A percentile compares a stretch with the other conserved stretches of the same genome.
These are phyloP conservation scores for Drosophila formosana DNA, from an alignment of 2,888 invertebrate species.

Conservation along the genomic window DNA sequence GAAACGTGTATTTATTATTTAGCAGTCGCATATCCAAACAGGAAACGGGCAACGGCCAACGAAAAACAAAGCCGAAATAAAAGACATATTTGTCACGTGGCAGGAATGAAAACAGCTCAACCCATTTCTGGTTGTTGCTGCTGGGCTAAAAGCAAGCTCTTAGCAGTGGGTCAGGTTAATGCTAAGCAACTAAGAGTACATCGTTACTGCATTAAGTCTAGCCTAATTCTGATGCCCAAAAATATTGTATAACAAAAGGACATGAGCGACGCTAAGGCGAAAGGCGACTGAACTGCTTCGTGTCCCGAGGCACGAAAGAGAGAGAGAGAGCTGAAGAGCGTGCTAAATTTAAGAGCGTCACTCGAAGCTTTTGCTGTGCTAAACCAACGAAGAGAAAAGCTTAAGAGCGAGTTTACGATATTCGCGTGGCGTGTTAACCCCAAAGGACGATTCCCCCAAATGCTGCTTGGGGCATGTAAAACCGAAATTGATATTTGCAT, in stretches of 20 bases:
- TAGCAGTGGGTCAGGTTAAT: slow-evolving; percentile 4
- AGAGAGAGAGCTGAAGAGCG: slow-evolving; percentile 4
- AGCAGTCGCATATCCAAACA: slow-evolving; percentile 52
- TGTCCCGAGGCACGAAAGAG: slow-evolving; percentile 17
- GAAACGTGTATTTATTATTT: slow-evolving; percentile 75
- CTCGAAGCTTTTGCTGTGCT: slow-evolving; percentile 66
- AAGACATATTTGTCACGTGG: slow-evolving; percentile 57
- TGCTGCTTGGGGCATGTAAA: slow-evolving; percentile 56
- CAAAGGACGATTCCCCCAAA: slow-evolving; percentile 21
- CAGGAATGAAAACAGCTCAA: slow-evolving; percentile 51
- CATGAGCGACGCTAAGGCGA: slow-evolving; percentile 6
- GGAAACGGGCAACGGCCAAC: neutral
- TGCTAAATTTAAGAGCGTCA: neutral
- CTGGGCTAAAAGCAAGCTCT: slow-evolving; percentile 23
- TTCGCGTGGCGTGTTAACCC: slow-evolving; percentile 13
- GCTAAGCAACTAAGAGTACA: slow-evolving; percentile 45
- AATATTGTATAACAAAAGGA: slow-evolving; percentile 33
- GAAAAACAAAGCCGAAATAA: slow-evolving; percentile 20
- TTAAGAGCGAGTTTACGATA: slow-evolving; percentile 66
- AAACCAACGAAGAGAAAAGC: slow-evolving; percentile 48
- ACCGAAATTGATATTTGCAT: slow-evolving; percentile 75
- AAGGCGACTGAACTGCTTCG: slow-evolving; percentile 62
- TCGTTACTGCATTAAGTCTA: slow-evolving; percentile 67
- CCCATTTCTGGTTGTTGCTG: slow-evolving; percentile 4
- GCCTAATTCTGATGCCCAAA: slow-evolving; percentile 51